phyloP scores from a whole-genome alignment of 1,140 invertebrate genomes.

The Chrysopa pallens region DNA sequence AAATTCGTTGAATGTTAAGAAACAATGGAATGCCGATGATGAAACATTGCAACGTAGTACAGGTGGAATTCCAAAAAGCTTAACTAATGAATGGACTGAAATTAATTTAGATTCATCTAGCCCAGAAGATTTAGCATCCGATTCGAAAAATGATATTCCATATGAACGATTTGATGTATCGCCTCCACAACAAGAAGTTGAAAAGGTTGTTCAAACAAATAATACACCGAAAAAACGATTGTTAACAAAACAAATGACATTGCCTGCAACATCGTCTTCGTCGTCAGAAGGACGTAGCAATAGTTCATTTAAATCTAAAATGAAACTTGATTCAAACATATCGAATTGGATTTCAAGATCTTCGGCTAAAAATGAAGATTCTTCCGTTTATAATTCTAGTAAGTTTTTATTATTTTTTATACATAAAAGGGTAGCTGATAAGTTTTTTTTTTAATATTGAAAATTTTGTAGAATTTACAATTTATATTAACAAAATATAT shows the following conservation, averaged over 20 bases:
- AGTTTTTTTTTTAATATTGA: no score
- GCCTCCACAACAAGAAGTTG: neutral
- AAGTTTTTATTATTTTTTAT: neutral
- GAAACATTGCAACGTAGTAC: slow-evolving; percentile 7
- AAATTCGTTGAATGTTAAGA: neutral
- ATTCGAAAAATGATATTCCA: slow-evolving; percentile 7
- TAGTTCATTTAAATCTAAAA: slow-evolving; percentile 11
- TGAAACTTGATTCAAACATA: slow-evolving; percentile 19
- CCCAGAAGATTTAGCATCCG: slow-evolving; percentile 23
- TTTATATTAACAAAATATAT: no score
- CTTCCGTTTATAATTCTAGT: slow-evolving; percentile 7
- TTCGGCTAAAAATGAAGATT: slow-evolving; percentile 23
- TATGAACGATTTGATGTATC: slow-evolving; percentile 9
- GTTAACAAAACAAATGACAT: slow-evolving; percentile 14
- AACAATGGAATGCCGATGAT: slow-evolving; percentile 3
- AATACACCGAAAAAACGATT: slow-evolving; percentile 8
- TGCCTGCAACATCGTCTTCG: slow-evolving; percentile 9
- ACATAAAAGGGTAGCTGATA: no score
- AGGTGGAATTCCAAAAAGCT: slow-evolving; percentile 6
- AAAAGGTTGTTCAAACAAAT: neutral
- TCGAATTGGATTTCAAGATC: slow-evolving; percentile 32
- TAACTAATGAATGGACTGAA: slow-evolving; percentile 32
- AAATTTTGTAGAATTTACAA: no score
- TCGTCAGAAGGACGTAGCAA: slow-evolving; percentile 9
- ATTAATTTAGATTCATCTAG: slow-evolving; percentile 31